phyloP scores from a whole-genome alignment of 2,113 vertebrate species.

The Oophaga pumilio region DNA sequence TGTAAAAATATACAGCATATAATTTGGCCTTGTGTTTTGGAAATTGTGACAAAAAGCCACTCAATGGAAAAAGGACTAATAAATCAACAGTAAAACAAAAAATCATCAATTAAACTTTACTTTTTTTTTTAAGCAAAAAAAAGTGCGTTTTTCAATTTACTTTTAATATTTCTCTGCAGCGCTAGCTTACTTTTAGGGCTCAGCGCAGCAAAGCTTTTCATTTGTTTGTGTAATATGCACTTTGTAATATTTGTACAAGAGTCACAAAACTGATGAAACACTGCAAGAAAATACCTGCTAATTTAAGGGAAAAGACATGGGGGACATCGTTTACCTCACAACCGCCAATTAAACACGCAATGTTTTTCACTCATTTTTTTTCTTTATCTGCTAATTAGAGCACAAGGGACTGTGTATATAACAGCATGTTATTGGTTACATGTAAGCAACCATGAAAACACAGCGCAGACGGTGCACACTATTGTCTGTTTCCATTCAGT shows the following conservation, averaged over 20 bases:
- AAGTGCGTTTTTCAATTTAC: background rate
- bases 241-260: slow-evolving; percentile 10
- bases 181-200: background rate
- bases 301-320: background rate
- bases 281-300: slow-evolving; percentile 25
- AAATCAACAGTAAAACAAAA: too few species aligned
- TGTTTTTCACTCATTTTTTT: slow-evolving; percentile 30
- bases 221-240: slow-evolving; percentile 1
- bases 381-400: slow-evolving; percentile 52
- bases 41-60: too few species aligned
- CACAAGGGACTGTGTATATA: background rate
- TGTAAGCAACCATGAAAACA: slow-evolving; percentile 54
- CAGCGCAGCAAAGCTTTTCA: background rate
- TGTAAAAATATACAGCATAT: too few species aligned
- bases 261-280: slow-evolving; percentile 42
- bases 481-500: background rate
- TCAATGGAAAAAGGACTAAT: too few species aligned
- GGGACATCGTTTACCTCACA: background rate
- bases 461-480: background rate
- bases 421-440: slow-evolving; percentile 36
- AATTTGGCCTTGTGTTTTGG: too few species aligned
- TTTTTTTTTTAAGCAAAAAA: background rate
- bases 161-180: background rate
- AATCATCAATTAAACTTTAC: too few species aligned
- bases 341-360: slow-evolving; percentile 25